Percentiles rank a stretch among this genome's conserved stretches.
phyloP scores from a whole-genome alignment of 1,140 invertebrate genomes.

The Drosophila tsacasi region DNA sequence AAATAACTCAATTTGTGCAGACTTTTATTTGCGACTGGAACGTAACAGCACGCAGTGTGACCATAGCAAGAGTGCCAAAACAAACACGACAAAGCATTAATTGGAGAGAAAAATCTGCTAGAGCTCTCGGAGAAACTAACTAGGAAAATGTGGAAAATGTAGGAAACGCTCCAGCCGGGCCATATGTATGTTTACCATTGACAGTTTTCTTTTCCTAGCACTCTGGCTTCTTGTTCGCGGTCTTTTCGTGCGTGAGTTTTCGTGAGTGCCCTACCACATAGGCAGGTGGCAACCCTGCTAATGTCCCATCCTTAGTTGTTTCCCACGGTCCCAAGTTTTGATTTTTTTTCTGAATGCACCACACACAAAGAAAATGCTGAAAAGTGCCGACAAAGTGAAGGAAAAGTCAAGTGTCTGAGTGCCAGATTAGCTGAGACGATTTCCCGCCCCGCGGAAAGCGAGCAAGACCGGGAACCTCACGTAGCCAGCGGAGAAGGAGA shows the following conservation, averaged over 20 bases:
- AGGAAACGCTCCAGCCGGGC: too few species aligned
- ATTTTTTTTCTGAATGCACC: slow-evolving; percentile 24
- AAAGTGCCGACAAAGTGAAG: slow-evolving; percentile 21
- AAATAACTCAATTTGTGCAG: too few species aligned
- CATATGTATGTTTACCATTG: too few species aligned
- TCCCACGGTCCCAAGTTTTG: slow-evolving; percentile 29
- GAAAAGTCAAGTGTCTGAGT: slow-evolving; percentile 27
- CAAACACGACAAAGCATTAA: too few species aligned
- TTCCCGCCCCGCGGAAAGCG: slow-evolving; percentile 17
- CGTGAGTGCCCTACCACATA: background rate
- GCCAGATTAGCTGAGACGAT: slow-evolving; percentile 13
- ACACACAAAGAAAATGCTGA: slow-evolving; percentile 35
- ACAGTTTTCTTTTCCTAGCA: too few species aligned
- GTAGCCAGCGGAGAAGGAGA: slow-evolving; percentile 10
- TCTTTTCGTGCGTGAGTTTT: background rate
- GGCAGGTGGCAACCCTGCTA: background rate
- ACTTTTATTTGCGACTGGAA: too few species aligned
- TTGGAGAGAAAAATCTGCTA: too few species aligned
- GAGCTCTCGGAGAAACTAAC: too few species aligned
- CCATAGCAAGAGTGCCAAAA: too few species aligned
- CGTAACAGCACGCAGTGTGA: too few species aligned
- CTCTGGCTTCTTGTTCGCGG: too few species aligned
- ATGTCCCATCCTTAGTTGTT: slow-evolving; percentile 9
- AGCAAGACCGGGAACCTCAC: slow-evolving; percentile 17
- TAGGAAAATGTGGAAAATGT: too few species aligned